Evolutionary conservation across 30 jellyfish, hydroid and myxozoan species (phyloP), one percentile per base, ranked within the genome.

Genomic region (Sanderia malayensis): DNA sequence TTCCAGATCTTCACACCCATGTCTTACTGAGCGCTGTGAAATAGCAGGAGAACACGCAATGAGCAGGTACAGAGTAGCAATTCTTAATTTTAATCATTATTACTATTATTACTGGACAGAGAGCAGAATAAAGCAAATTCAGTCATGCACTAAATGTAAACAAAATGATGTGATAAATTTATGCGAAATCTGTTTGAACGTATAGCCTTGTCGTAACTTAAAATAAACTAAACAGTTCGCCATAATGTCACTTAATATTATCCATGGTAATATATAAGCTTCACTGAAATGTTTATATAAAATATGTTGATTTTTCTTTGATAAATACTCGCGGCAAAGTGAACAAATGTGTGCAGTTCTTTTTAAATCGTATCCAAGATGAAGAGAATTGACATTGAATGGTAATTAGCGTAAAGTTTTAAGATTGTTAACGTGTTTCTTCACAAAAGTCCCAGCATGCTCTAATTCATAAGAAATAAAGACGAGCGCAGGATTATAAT

Each of bases 381-480:
- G 52, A 6, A 4, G 52, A 37, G 13, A 37, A 37, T 49, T 49
- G 8, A 18, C 23, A 4, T 49, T 49, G 64, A 49, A 49, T 9
- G 18, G 64, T 4, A 49, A 49, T 49, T 19, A 19, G 3, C 64
- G 64, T 19, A 49, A 19, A 18, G 18, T 49, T 4, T 49, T 49
- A 49, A 19, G 64, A 49, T 49, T 49, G 64, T 49, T 49, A 49
- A 24, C 64, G 27, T 49, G 64, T 24, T 9, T 49, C 7, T 15
- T 19, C 27, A 49, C 64, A 49, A 9, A 49, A 15, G 18, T 11
- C 64, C 18, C 64, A 49, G 64, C 64, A 4, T 49, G 64, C 18
- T 49, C 7, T 18, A 11, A 9, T 49, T 49, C 15, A 41, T 41
- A 41, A 6, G 27, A 19, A 18, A 8, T 19, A 49, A 49, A 9